Conservation (phyloP, 2,888 invertebrate species). For the Ligdia adustata region DNA sequence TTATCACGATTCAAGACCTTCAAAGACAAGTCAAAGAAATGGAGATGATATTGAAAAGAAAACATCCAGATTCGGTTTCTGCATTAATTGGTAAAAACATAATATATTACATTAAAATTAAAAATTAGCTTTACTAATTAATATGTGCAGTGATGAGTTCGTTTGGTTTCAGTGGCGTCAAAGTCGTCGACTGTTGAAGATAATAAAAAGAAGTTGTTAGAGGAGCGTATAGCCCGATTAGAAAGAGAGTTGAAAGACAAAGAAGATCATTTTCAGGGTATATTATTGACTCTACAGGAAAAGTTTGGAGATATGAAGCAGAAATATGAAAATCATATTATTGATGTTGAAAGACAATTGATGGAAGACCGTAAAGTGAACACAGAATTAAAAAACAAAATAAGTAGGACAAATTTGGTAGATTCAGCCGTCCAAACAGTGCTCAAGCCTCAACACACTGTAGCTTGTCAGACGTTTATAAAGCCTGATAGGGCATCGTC, state of each 20-base stretch:
- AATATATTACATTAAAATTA: no score
- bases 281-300: constrained; percentile 88
- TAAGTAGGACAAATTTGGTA: constrained; percentile 63
- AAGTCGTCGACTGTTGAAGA: constrained; percentile 81
- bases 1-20: constrained; percentile 88
- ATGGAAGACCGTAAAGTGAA: constrained; percentile 76
- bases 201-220: constrained; percentile 85
- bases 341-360: constrained; percentile 88
- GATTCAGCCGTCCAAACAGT: constrained; percentile 79
- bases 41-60: constrained; percentile 90
- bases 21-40: constrained; percentile 92
- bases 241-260: constrained; percentile 89
- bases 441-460: constrained; percentile 52
- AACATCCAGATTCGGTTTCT: constrained; percentile 93
- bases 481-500: constrained; percentile 70
- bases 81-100: constrained; percentile 86
- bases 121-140: no score
- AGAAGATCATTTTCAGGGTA: constrained; percentile 88
- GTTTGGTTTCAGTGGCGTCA: constrained; percentile 80
- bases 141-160: no score
- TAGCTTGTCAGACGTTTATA: constrained; percentile 65
- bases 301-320: constrained; percentile 90
- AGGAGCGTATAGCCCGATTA: constrained; percentile 88
- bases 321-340: constrained; percentile 90
- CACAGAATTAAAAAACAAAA: constrained; percentile 81